Evolutionary conservation across 2,797 vertebrate genomes (phyloP).

Genomic region (Microchirus variegatus): DNA sequence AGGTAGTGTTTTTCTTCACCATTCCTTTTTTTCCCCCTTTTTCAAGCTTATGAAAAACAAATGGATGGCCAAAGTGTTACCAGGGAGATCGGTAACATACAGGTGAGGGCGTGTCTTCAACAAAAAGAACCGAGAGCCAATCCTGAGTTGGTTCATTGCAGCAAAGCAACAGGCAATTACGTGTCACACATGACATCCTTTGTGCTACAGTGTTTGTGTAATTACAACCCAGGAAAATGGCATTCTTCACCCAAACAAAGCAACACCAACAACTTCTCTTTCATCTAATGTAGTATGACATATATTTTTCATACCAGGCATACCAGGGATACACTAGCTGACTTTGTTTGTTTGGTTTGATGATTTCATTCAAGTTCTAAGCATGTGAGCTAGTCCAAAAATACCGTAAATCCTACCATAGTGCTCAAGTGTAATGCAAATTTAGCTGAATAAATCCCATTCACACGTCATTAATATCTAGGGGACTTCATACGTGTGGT

Average conservation of each 20-base stretch:
- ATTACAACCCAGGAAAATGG: conserved; percentile 55
- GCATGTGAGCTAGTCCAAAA: conserved; percentile 33
- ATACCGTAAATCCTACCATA: conserved; percentile 4
- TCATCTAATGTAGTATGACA: background rate
- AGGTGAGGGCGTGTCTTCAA: conserved; percentile 63
- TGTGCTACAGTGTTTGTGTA: conserved; percentile 49
- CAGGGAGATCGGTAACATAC: conserved; percentile 44
- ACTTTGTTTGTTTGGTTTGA: conserved; percentile 7
- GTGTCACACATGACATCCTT: conserved; percentile 33
- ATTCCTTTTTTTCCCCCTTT: conserved; percentile 20
- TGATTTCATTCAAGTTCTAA: conserved; percentile 17
- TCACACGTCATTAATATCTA: background rate
- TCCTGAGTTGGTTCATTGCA: conserved; percentile 13
- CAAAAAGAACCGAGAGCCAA: conserved; percentile 21
- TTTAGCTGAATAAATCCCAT: background rate
- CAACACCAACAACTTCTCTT: conserved; percentile 24
- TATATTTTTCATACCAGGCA: conserved; percentile 27
- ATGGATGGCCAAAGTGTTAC: conserved; percentile 39
- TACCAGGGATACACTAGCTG: conserved; percentile 13
- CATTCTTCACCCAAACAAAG: conserved; percentile 56
- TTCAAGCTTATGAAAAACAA: conserved; percentile 49
- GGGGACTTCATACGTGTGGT: background rate
- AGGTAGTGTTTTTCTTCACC: conserved; percentile 31
- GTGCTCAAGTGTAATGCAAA: background rate
- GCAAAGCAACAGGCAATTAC: conserved; percentile 43